A percentile compares a stretch with the other conserved stretches of the same genome.
Conservation (phyloP, 2,113 vertebrate species). For the Pelvicachromis taeniatus region DNA sequence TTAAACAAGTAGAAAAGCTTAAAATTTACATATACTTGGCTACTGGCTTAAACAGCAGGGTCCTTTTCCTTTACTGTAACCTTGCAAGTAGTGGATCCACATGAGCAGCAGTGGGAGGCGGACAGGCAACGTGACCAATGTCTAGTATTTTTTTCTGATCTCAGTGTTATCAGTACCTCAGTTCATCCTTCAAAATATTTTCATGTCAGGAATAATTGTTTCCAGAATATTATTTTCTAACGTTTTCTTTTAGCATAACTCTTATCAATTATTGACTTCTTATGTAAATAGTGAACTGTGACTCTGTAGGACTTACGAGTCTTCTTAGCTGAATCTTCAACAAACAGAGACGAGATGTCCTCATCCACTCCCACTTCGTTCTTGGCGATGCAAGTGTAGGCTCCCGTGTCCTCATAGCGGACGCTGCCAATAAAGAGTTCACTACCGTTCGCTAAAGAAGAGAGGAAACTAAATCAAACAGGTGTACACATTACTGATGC, state of each 20-base stretch:
- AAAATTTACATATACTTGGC: not conserved
- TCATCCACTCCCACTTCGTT: conserved; percentile 96
- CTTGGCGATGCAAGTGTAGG: conserved; percentile 96
- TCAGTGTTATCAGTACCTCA: not conserved
- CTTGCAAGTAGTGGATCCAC: not conserved
- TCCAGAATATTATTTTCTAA: not conserved
- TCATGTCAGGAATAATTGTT: not conserved
- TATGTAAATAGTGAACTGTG: not conserved
- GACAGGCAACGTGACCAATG: not conserved
- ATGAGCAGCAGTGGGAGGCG: not conserved
- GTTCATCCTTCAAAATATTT: not conserved
- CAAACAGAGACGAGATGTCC: conserved; percentile 94
- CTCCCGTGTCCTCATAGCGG: conserved; percentile 93
- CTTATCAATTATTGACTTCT: not conserved
- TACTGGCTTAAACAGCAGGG: not conserved
- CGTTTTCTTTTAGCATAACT: not conserved
- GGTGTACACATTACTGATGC: not conserved
- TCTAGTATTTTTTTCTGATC: not conserved
- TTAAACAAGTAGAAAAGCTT: not conserved
- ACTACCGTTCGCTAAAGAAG: conserved; percentile 83
- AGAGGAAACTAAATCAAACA: not conserved
- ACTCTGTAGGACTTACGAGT: conserved; percentile 79
- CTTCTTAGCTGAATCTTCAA: conserved; percentile 93
- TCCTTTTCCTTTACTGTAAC: not conserved
- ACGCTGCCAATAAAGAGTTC: conserved; percentile 90